Base-by-base conservation (phyloP, 2,797 vertebrate genomes). In the Amniataba percoides region DNA sequence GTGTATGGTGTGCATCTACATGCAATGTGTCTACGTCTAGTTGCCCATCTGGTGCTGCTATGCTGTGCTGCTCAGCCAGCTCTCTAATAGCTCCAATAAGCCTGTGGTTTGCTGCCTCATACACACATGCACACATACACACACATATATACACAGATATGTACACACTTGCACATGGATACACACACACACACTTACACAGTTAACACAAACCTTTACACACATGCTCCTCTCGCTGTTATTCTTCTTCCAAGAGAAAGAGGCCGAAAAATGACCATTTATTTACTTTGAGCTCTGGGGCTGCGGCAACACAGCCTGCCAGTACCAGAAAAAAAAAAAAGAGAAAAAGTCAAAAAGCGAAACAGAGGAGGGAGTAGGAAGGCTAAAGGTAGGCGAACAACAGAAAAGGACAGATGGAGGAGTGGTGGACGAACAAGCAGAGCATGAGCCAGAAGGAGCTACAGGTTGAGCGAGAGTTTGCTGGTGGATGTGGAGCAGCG, bases 31-130 rank as follows among this genome's bases (percentile, higher is more conserved):
- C 82, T 79, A 60, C 77, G 81, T 86, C 82, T 87, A 65, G 87
- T 89, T 94, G 93, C 92, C 93, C 94, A 95, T 95, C 94, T 95
- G 95, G 92, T 93, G 92, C 89, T 91, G 93, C 89, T 93, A 93
- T 93, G 84, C 88, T 91, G 83, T 87, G 79, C 90, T 84, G 78
- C 84, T 89, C 90, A 90, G 90, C 93, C 92, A 95, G 91, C 89
- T 86, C 92, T 89, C 87, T 94, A 95, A 96, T 94, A 93, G 93
- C 91, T 95, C 91, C 95, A 95, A 94, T 94, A 95, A 95, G 94
- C 90, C 92, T 95, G 94, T 90, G 94, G 95, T 95, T 95, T 94
- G 93, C 91, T 93, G 93, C 92, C 88, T 92, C 89, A 87, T 81
- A 87, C 88, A 87, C 86, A 92, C 69, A 69, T 23, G 39, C 65